Evolutionary conservation across 2,113 vertebrate genomes (phyloP), one percentile per base, ranked within the genome.

Genomic region (Triplophysa tibetana): DNA sequence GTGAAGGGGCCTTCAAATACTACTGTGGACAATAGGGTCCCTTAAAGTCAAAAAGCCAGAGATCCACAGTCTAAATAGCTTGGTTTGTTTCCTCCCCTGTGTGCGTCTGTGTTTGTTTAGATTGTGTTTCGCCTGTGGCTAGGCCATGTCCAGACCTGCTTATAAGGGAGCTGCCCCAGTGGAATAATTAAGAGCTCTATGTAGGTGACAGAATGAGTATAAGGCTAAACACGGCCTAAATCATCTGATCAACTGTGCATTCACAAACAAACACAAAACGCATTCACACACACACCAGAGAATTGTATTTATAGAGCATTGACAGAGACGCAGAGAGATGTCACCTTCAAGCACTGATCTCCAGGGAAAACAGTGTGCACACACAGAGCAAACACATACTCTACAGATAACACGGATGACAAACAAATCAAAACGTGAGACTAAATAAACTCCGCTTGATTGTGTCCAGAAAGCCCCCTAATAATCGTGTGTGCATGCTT

Each of bases 131-230:
- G 52, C 38, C 21, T 79, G 43, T 70, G 68, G 82, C 61, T 84
- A 73, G 56, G 62, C 54, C 79, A 81, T 86, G 88, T 86, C 87
- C 86, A 69, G 81, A 81, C 80, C 85, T 81, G 78, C 62, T 86
- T 89, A 88, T 84, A 89, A 85, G 82, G 85, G 87, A 88, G 88
- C 88, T 85, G 87, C 89, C 87, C 88, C 87, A 84, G 90, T 69
- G 65, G 89, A 89, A 90, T 93, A 92, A 93, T 93, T 89, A 91
- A 94, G 90, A 93, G 89, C 91, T 92, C 90, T 88, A 87, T 85
- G 80, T 89, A 91, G 89, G 87, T 91, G 89, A 90, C 91, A 90
- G 92, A 83, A 89, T 89, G 88, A 91, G 90, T 75, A 86, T 89
- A 86, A 89, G 92, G 88, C 85, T 88, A 86, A 89, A 89, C 90